A percentile compares a stretch with the other conserved stretches of the same genome.
phyloP scores from a whole-genome alignment of 2,113 vertebrate genomes.

The Hymenochirus boettgeri region DNA sequence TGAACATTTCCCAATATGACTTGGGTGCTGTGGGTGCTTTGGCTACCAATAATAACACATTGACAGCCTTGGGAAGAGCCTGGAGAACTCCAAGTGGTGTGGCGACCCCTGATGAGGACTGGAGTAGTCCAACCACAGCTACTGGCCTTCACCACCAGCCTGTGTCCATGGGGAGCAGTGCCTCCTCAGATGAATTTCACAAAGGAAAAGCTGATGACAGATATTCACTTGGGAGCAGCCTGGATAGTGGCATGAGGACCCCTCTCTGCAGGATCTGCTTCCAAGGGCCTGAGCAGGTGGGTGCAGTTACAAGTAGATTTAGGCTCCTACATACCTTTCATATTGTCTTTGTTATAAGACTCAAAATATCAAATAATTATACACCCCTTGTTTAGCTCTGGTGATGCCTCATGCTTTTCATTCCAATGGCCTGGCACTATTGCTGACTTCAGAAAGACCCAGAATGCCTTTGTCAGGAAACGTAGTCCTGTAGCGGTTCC shows the following conservation, averaged over 20 bases:
- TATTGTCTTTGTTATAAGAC: no score
- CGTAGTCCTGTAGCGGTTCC: no score
- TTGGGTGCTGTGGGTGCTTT: constrained; percentile 51
- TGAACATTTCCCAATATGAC: constrained; percentile 70
- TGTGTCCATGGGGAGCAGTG: constrained; percentile 74
- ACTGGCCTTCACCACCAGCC: constrained; percentile 52
- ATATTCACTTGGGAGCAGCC: constrained; percentile 88
- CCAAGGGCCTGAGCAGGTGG: constrained; percentile 95
- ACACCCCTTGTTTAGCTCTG: no score
- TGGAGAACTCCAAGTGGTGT: constrained; percentile 61
- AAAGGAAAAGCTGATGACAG: constrained; percentile 86
- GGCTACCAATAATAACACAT: constrained; percentile 72
- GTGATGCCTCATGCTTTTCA: no score
- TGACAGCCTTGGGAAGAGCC: constrained; percentile 62
- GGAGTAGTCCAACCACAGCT: constrained; percentile 68
- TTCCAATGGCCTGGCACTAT: no score
- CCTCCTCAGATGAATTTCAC: constrained; percentile 84
- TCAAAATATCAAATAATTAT: no score
- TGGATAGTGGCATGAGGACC: constrained; percentile 89
- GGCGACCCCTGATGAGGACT: constrained; percentile 65
- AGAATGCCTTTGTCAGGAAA: no score
- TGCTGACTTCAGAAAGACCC: no score
- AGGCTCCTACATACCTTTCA: no score
- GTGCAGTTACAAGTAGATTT: no score
- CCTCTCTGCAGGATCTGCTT: constrained; percentile 97